Conservation (phyloP, 2,113 vertebrate genomes). For the Trematomus loennbergii region DNA sequence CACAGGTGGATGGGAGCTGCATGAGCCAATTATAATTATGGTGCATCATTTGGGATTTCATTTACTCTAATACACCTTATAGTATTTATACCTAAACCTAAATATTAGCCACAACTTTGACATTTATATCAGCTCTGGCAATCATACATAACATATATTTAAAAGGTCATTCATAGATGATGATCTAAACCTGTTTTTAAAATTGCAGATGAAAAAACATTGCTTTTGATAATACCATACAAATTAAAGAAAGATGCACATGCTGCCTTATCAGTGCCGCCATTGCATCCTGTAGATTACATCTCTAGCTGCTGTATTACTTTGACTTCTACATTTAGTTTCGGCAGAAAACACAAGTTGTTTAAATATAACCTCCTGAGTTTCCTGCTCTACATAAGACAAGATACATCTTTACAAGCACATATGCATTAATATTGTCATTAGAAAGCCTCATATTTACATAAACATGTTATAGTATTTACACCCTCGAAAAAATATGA, state of each 20-base stretch:
- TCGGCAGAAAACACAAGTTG: too few species aligned
- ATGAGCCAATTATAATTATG: neutral
- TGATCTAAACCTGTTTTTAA: neutral
- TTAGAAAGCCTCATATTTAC: neutral
- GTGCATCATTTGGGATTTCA: neutral
- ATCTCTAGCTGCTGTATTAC: slow-evolving; percentile 13
- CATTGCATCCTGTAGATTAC: slow-evolving; percentile 27
- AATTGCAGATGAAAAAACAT: neutral
- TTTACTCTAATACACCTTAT: neutral
- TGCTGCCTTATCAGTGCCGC: neutral
- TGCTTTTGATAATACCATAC: neutral
- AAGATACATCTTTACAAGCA: neutral
- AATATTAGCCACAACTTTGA: neutral
- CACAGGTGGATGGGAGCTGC: neutral
- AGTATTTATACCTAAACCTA: neutral
- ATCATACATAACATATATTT: neutral
- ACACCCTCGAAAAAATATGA: neutral
- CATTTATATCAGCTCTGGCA: neutral
- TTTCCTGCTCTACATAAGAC: neutral
- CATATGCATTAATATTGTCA: neutral
- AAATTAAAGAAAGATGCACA: neutral
- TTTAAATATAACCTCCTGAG: too few species aligned
- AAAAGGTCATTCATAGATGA: neutral
- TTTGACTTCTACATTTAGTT: too few species aligned
- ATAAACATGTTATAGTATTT: slow-evolving; percentile 1